Evolutionary conservation across 2,113 vertebrate genomes (phyloP), one percentile per base, ranked within the genome.

Genomic region (Entomyzon cyanotis): DNA sequence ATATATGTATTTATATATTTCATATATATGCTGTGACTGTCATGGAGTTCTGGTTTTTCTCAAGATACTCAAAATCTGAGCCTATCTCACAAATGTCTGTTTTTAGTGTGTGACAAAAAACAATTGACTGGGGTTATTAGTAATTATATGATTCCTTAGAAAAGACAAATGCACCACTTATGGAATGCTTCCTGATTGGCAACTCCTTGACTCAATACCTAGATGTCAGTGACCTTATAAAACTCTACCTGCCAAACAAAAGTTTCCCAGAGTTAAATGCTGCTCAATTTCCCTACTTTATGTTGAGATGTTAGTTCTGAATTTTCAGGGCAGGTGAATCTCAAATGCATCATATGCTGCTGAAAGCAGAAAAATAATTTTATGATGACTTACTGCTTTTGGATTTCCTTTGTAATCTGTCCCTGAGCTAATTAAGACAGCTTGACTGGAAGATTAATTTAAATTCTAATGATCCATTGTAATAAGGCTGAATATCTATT

Each of bases 391-490:
- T 49, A 62, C 20, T 60, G 35, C 60, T 87, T 89, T 84, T 87
- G 35, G 27, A 84, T 93, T 77, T 77, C 35, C 24, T 90, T 41
- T 68, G 50, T 74, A 70, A 75, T 73, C 50, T 75, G 35, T 65
- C 69, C 18, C 74, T 78, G 39, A 85, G 83, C 80, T 77, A 95
- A 89, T 89, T 91, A 87, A 90, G 63, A 67, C 58, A 85, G 63
- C 63, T 73, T 53, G 76, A 80, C 81, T 60, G 81, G 42, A 87
- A 90, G 81, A 69, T 76, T 77, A 87, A 77, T 92, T 94, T 85
- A 60, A 46, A 80, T 73, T 80, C 41, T 87, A 84, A 74, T 71
- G 47, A 86, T 64, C 55, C 52, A 42, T 89, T 68, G 25, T 92
- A 91, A 63, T 84, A 74, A 84, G 55, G 19, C 30, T 63, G 62